Percentiles rank a stretch among this genome's conserved stretches.
phyloP scores from a whole-genome alignment of 1,140 invertebrate genomes.

The Tetragonula clypearis region DNA sequence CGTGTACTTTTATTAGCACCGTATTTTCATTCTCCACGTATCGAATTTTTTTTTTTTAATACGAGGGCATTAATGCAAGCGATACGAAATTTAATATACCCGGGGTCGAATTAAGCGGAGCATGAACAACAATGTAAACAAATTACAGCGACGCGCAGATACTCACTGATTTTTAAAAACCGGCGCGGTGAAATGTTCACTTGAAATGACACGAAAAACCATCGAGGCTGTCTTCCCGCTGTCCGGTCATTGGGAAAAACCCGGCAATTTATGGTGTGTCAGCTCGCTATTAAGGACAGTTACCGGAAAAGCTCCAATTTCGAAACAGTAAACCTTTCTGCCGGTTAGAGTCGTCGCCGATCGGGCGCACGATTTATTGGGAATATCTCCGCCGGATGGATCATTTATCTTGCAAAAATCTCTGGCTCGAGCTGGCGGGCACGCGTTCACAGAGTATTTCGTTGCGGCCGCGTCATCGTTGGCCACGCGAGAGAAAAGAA shows the following conservation, averaged over 20 bases:
- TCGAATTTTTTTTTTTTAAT: no score
- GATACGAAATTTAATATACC: no score
- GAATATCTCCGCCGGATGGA: neutral
- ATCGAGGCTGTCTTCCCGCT: neutral
- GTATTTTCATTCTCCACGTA: no score
- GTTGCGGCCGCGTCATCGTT: neutral
- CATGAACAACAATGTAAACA: no score
- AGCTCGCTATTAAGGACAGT: neutral
- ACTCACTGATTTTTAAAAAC: neutral
- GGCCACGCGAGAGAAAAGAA: neutral
- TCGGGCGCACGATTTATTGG: neutral
- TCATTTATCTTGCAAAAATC: neutral
- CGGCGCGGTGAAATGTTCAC: neutral
- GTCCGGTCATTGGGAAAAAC: neutral
- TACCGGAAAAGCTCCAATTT: neutral
- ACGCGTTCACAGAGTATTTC: no score
- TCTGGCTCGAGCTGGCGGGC: neutral
- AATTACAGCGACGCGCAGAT: no score
- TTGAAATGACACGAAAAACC: neutral
- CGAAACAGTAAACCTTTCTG: neutral
- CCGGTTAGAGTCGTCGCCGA: neutral
- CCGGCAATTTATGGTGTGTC: neutral
- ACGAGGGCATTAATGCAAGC: no score
- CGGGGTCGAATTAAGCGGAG: no score
- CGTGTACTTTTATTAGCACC: no score